These are phyloP conservation scores for Dipodomys merriami DNA, from an alignment of 2,113 vertebrate genomes.

Conservation along the genomic window DNA sequence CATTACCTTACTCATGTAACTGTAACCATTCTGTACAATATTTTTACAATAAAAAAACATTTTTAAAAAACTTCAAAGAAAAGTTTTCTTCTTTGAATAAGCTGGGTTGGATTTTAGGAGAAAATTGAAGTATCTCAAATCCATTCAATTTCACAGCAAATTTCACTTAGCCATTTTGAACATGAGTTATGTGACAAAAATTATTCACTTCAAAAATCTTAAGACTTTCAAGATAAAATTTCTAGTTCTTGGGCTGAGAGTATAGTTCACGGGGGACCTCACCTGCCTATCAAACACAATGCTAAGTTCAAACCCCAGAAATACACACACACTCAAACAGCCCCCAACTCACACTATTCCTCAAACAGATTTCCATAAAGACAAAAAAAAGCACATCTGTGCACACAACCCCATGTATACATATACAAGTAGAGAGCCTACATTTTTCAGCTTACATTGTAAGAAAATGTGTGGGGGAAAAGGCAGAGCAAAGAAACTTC, in stretches of 20 bases:
- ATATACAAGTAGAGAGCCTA: not conserved
- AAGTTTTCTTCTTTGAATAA: not conserved
- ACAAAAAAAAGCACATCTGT: not conserved
- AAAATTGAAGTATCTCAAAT: conserved; percentile 6
- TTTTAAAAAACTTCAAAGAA: not conserved
- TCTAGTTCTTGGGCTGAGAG: not conserved
- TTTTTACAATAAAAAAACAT: too few species aligned
- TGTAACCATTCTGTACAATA: too few species aligned
- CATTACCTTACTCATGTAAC: too few species aligned
- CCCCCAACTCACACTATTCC: too few species aligned
- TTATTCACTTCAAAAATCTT: not conserved
- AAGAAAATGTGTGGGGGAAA: not conserved
- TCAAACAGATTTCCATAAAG: too few species aligned
- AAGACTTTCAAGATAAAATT: conserved; percentile 5
- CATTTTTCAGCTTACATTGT: not conserved
- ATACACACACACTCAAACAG: too few species aligned
- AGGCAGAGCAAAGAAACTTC: not conserved
- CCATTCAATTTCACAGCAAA: not conserved
- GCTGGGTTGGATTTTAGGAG: not conserved
- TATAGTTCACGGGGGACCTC: not conserved
- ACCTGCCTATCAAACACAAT: too few species aligned
- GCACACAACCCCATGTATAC: too few species aligned
- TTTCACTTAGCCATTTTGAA: not conserved
- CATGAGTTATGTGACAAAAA: not conserved
- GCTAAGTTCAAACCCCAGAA: too few species aligned